Base-by-base conservation (phyloP, 2,888 invertebrate genomes). In the Harmothoe impar region DNA sequence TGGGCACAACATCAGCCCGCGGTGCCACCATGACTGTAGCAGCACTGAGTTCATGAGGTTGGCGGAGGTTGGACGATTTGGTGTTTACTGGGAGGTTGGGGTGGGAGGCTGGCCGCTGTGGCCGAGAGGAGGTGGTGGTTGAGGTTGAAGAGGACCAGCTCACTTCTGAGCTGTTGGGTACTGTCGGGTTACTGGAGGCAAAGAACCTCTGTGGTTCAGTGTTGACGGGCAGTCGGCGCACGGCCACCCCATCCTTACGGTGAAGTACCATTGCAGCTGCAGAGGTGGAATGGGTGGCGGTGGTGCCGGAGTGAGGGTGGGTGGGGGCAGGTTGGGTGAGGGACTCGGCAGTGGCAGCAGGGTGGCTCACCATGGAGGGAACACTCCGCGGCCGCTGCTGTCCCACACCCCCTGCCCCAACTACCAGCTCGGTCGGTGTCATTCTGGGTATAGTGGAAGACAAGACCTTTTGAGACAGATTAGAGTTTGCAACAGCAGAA, bases 201-300 rank as follows among this genome's bases (percentile, higher is more conserved):
- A 86, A 86, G 86, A 86, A 86, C 20, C 86, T 51, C 86, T 86
- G 86, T 25, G 86, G 86, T 86, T 52, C 56, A 15, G 86, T 86
- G 86, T 86, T 86, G 25, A 56, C 54, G 3, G 86, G 86, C 1
- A 86, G 56, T 10, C 86, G 86, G 29, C 86, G 86, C 1, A 54
- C 31, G 33, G 43, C 43, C 43, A 43, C 0, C 35, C 5, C 35
- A 29, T 72, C 72, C 31, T 72, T 72, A 0, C 25, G 23, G 35
- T 29, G 86, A 54, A 31, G 86, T 52, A 86, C 3, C 43, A 10
- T 43, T 20, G 86, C 1, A 54, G 86, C 51, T 20, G n/a, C 3
- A 25, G 86, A 56, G 52, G n/a, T 10, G 84, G 84, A 51, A n/a
- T 23, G 43, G n/a, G 84, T 10, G 84, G 84, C 1, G 84, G 31